Base-by-base conservation (phyloP, 2,888 invertebrate species). In the Panopea generosa region DNA sequence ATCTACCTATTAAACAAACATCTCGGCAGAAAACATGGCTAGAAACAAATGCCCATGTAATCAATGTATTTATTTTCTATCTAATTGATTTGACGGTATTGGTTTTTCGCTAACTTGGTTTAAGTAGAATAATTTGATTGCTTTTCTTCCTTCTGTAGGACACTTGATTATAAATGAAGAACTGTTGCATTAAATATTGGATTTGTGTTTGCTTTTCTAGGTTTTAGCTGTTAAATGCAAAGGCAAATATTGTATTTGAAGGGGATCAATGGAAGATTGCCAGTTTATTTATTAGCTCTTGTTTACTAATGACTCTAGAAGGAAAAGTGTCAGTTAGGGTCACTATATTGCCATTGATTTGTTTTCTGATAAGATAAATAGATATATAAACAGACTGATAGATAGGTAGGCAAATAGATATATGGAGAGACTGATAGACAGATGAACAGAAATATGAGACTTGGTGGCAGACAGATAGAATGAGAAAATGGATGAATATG, bases 91-190 rank as follows among this genome's bases (percentile, higher is more conserved):
- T 45, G 16, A 20, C 16, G 20, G 20, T 45, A 45, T 45, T 45
- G 45, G 45, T 45, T 45, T 33, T 45, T 45, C 45, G 6, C 45
- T 18, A 18, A 45, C 45, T 18, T 6, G 45, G 6, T 45, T 45
- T 45, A 45, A 45, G 45, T 45, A 45, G 45, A 45, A 45, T 45
- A 45, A 45, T 20, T 45, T 45, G 45, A 45, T 45, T 45, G 45
- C 20, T 16, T 45, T 45, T 45, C 20, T 18, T 20, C 16, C n/a
- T 20, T 20, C 45, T 18, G 16, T 20, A 45, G 45, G 16, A 45
- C 20, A 18, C 45, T 45, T 45, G 45, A 45, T 45, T 45, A 45
- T 45, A 45, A 45, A 45, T 20, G 20, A 45, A 45, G 20, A 16
- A 18, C 20, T 45, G 45, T 45, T 45, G 16, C 45, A 45, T 45